Base-by-base conservation (phyloP, 2,797 vertebrate species). In the Oophaga sylvatica region DNA sequence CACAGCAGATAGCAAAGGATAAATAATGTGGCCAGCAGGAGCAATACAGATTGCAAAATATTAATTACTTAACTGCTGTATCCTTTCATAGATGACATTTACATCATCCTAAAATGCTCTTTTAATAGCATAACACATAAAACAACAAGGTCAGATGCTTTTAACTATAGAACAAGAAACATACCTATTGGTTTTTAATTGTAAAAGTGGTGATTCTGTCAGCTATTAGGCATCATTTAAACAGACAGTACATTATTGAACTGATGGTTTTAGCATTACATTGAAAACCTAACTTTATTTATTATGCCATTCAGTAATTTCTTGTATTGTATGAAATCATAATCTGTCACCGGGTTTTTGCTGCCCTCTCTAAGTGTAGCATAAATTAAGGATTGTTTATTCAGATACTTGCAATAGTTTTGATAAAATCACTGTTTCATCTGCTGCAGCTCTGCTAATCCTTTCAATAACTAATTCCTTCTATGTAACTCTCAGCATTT, bases 11-110 rank as follows among this genome's bases (percentile, higher is more conserved):
- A 82, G 48, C 63, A 35, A 70, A 53, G 53, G 70, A 86, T 81
- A 88, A 88, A 85, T 67, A 85, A 41, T 81, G 20, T 56, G 41
- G 70, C 62, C 70, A 82, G 45, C 31, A 76, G 78, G 76, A 65
- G 41, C 16, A 73, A 84, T 29, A 77, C 53, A 63, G 70, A 81
- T 81, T 88, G 78, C 41, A 78, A 88, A 84, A 85, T 85, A 88
- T 68, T 41, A 84, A 85, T 77, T 68, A 73, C 41, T 76, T 73
- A 81, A 80, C 62, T 59, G 59, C 15, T 85, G 60, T 26, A 17
- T 80, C 53, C 45, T 88, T 77, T 81, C 17, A 60, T 62, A 76
- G 70, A 63, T 81, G 79, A 67, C 75, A 83, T 70, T 68, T 26
- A n/a, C 71, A 53, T 85, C 29, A 75, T 41, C 17, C 60, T 29